phyloP scores from a whole-genome alignment of 2,113 vertebrate species.

The Scalopus aquaticus region DNA sequence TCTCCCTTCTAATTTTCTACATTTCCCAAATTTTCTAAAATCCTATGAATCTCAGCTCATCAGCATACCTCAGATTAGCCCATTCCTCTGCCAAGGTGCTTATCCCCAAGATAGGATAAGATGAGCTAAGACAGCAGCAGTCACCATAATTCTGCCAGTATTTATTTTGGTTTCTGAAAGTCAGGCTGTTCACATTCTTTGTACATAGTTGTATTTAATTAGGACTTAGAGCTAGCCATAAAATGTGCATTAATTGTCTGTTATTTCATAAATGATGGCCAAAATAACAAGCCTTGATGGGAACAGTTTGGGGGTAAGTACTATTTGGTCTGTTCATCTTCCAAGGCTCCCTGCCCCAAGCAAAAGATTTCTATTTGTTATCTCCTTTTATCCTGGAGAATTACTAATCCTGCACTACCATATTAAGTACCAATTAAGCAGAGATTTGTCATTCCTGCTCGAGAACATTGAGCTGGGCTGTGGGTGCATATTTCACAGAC shows the following conservation, averaged over 20 bases:
- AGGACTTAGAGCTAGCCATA: slow-evolving; percentile 82
- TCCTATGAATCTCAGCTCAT: not conserved
- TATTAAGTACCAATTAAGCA: slow-evolving; percentile 81
- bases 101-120: slow-evolving; percentile 58
- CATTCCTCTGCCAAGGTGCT: slow-evolving; percentile 40
- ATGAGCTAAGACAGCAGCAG: slow-evolving; percentile 39
- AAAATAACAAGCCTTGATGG: slow-evolving; percentile 80
- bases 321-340: slow-evolving; percentile 78
- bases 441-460: slow-evolving; percentile 80
- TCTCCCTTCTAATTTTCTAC: not conserved
- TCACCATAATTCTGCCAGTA: slow-evolving; percentile 69
- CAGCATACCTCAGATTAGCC: not conserved
- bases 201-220: slow-evolving; percentile 85
- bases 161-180: slow-evolving; percentile 75
- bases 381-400: slow-evolving; percentile 80
- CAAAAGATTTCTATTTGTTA: slow-evolving; percentile 79
- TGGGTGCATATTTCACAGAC: slow-evolving; percentile 78
- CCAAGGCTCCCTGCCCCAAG: slow-evolving; percentile 69
- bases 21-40: slow-evolving; percentile 12
- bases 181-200: slow-evolving; percentile 81
- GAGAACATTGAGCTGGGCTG: slow-evolving; percentile 74
- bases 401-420: slow-evolving; percentile 78
- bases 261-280: slow-evolving; percentile 83
- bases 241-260: slow-evolving; percentile 81
- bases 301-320: slow-evolving; percentile 72